Conservation (phyloP, 1,140 invertebrate genomes). For the Drosophila pallidifrons region DNA sequence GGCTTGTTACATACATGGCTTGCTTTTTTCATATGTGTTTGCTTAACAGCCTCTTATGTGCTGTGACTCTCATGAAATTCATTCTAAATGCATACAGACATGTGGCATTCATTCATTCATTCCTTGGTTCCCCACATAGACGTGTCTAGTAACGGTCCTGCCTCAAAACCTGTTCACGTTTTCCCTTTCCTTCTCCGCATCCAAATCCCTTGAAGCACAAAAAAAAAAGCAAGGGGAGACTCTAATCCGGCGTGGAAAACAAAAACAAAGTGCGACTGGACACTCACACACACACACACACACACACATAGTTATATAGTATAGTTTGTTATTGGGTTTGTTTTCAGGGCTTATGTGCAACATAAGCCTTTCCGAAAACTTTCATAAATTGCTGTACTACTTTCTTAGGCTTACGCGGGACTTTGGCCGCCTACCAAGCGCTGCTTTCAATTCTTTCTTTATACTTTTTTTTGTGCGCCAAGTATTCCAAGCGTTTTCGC, state of each 20-base stretch:
- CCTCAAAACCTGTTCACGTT: slow-evolving; percentile 29
- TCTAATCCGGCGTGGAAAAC: slow-evolving; percentile 58
- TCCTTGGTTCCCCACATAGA: slow-evolving; percentile 16
- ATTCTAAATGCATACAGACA: slow-evolving; percentile 73
- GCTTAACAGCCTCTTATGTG: slow-evolving; percentile 69
- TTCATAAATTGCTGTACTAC: slow-evolving; percentile 72
- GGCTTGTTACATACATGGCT: slow-evolving; percentile 52
- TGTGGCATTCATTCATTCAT: slow-evolving; percentile 44
- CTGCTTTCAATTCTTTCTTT: slow-evolving; percentile 46
- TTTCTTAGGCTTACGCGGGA: slow-evolving; percentile 62
- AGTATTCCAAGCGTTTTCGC: slow-evolving; percentile 65
- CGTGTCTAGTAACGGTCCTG: slow-evolving; percentile 25
- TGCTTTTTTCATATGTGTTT: slow-evolving; percentile 56
- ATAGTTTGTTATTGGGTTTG: slow-evolving; percentile 61
- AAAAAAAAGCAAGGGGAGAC: slow-evolving; percentile 27
- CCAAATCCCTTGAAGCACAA: slow-evolving; percentile 58
- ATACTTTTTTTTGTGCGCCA: slow-evolving; percentile 23
- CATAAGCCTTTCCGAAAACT: slow-evolving; percentile 57
- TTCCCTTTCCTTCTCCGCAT: slow-evolving; percentile 3
- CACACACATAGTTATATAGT: background rate
- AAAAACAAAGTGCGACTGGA: slow-evolving; percentile 52
- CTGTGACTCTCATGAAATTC: slow-evolving; percentile 63
- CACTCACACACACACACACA: slow-evolving; percentile 14
- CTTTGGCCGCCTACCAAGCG: slow-evolving; percentile 27
- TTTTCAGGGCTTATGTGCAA: slow-evolving; percentile 77